A percentile compares a stretch with the other conserved stretches of the same genome.
Conservation (phyloP, 1,140 invertebrate genomes). For the Lysiphlebus fabarum region DNA sequence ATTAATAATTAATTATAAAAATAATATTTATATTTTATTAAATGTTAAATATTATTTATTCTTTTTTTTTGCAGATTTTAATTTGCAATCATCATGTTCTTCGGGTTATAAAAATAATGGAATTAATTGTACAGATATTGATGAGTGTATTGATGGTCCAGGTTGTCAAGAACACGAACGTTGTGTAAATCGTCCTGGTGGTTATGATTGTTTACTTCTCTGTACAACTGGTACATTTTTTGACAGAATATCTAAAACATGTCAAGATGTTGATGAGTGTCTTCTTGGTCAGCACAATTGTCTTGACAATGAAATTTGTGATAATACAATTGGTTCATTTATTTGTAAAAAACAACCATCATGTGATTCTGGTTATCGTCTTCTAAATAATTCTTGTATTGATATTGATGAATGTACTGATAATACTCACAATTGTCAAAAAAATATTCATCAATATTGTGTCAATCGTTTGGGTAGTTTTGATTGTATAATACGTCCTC, state of each 20-base stretch:
- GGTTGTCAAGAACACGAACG: conserved; percentile 67
- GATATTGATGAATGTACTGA: conserved; percentile 58
- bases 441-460: conserved; percentile 51
- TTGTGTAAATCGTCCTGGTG: conserved; percentile 69
- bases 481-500: conserved; percentile 47
- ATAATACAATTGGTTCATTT: conserved; percentile 44
- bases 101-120: conserved; percentile 57
- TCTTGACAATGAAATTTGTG: conserved; percentile 34
- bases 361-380: conserved; percentile 36
- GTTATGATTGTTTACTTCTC: conserved; percentile 66
- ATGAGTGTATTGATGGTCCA: conserved; percentile 67
- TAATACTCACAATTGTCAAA: conserved; percentile 37
- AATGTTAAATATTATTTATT: background rate
- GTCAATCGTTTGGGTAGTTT: conserved; percentile 57
- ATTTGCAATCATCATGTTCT: conserved; percentile 34
- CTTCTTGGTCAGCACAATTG: conserved; percentile 44
- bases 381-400: conserved; percentile 49
- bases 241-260: conserved; percentile 62
- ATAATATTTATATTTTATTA: too few species aligned
- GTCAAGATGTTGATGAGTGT: conserved; percentile 89
- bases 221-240: conserved; percentile 54
- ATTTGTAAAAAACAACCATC: conserved; percentile 32
- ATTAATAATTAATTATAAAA: too few species aligned
- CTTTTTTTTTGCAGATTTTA: background rate
- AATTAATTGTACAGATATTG: conserved; percentile 69